Evolutionary conservation across 2,113 vertebrate species (phyloP), one percentile per base, ranked within the genome.

Genomic region (Muscicapa adusta): DNA sequence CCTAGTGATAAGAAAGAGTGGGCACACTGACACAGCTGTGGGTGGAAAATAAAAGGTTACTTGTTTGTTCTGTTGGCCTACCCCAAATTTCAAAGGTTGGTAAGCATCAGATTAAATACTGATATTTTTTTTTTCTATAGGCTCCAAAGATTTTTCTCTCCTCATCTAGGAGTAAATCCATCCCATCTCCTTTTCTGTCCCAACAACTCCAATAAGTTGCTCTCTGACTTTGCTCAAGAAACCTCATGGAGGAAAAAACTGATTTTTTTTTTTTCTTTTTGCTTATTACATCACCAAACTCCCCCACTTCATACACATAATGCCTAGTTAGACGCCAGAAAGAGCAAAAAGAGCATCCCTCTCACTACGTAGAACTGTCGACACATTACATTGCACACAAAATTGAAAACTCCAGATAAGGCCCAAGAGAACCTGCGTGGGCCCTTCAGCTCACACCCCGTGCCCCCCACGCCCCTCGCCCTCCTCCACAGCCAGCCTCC

Each of bases 191-290:
- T 98, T 77, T 96, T 74, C 83, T 97, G 91, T 23, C 98, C 98
- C 96, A 98, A 89, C 60, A 99, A 97, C 92, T 99, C 98, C 0
- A 61, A 96, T 36, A 98, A 97, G 95, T 98, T 97, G 9, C 96
- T 97, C 93, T 98, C 98, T 6, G 98, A 98, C 88, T 97, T 98
- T 76, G 97, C 98, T 12, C 98, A 93, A 53, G 98, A 97, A 47
- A 98, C 93, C 98, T 99, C 83, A 23, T 5, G 42, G 85, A 94
- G 68, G 50, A 40, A 84, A 82, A 94, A 31, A 54, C 10, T 4
- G 18, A 43, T 50, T 9, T 28, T 22, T 40, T 45, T 10, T 42
- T 51, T 51, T 57, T 58, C n/a, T 73, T 84, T 45, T 76, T n/a
- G 13, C 89, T 70, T 40, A 16, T 68, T 51, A 4, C 8, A 63